phyloP scores from a whole-genome alignment of 1,140 invertebrate genomes.

The Cylas formicarius region DNA sequence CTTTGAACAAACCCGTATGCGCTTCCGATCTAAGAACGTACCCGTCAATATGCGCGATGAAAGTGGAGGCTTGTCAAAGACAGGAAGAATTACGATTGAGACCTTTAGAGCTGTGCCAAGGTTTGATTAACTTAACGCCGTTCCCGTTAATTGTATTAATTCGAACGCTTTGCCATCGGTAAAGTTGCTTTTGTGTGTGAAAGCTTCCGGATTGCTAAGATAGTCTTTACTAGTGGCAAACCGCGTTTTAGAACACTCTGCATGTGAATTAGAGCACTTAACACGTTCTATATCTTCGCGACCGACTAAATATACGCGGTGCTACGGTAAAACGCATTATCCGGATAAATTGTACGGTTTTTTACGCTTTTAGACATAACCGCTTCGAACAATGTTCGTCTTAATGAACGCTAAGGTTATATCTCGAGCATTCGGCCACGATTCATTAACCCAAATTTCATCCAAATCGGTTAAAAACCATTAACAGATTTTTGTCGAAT shows the following conservation, averaged over 20 bases:
- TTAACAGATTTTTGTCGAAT: no score
- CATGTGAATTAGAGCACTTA: conserved; percentile 6
- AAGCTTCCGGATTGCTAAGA: conserved; percentile 8
- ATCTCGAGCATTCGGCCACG: no score
- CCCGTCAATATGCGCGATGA: conserved; percentile 76
- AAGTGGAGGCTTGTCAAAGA: conserved; percentile 75
- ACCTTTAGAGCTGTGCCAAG: conserved; percentile 76
- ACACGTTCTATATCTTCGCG: no score
- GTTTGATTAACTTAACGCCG: conserved; percentile 44
- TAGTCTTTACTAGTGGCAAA: conserved; percentile 14
- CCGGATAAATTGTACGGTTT: no score
- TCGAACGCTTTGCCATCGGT: conserved; percentile 11
- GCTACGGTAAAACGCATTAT: no score
- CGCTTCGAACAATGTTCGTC: no score
- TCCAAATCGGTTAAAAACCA: no score
- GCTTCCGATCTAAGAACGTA: conserved; percentile 77
- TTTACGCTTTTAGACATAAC: no score
- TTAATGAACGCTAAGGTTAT: no score
- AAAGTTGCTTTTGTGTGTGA: conserved; percentile 14
- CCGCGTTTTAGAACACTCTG: conserved; percentile 18
- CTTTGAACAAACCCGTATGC: conserved; percentile 63
- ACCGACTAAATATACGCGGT: no score
- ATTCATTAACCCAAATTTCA: no score
- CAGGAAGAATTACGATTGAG: conserved; percentile 72
- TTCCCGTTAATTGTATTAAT: conserved; percentile 27